phyloP scores from a whole-genome alignment of 1,140 invertebrate species.

The Mamestra configurata region DNA sequence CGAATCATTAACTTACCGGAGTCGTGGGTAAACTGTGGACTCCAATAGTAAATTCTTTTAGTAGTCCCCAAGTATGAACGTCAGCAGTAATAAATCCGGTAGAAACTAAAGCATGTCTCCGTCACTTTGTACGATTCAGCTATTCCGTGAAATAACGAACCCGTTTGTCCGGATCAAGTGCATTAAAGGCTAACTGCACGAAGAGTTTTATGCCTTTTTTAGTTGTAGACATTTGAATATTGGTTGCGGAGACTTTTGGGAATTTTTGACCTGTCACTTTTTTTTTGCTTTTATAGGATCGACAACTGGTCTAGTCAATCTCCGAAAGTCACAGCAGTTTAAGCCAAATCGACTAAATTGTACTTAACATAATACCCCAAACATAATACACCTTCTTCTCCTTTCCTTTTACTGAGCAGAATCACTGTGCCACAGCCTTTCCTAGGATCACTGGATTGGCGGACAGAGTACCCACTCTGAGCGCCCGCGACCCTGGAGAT shows the following conservation, averaged over 20 bases:
- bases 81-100: constrained; percentile 48
- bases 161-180: constrained; percentile 45
- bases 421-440: too few relatives aligned
- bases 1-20: constrained; percentile 14
- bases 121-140: constrained; percentile 45
- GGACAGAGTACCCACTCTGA: too few relatives aligned
- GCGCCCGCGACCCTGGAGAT: too few relatives aligned
- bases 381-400: too few relatives aligned
- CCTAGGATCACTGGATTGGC: too few relatives aligned
- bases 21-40: not conserved
- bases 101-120: constrained; percentile 42
- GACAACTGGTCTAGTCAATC: too few relatives aligned
- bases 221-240: constrained; percentile 4
- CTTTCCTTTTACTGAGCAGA: too few relatives aligned
- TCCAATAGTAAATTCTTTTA: constrained; percentile 42
- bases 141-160: constrained; percentile 49
- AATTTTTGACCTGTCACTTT: too few relatives aligned
- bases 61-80: constrained; percentile 5
- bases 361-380: too few relatives aligned
- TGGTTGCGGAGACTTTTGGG: not conserved
- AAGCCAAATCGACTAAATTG: too few relatives aligned
- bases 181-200: constrained; percentile 25
- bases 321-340: too few relatives aligned
- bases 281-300: too few relatives aligned
- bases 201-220: not conserved